Base-by-base conservation (phyloP, 2,113 vertebrate genomes). In the Corythaeola cristata region DNA sequence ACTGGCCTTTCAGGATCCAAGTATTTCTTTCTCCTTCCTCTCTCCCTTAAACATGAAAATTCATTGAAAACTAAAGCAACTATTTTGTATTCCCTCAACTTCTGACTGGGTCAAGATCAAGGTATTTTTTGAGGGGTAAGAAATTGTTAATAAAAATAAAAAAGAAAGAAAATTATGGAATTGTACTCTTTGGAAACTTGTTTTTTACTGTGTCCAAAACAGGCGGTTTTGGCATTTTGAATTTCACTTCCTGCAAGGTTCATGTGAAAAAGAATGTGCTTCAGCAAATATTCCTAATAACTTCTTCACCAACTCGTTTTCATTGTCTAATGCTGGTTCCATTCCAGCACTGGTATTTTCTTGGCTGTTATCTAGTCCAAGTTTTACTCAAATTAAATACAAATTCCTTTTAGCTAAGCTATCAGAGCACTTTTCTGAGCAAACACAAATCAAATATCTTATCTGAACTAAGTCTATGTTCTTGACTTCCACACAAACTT, bases 361-460 rank as follows among this genome's bases (percentile, higher is more conserved):
- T 41, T 86, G 73, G 71, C 85, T 77, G 58, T 93, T 88, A 85
- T 47, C 76, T 95, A 69, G 58, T 73, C 85, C 66, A 94, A 90
- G 63, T 85, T 96, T 85, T 87, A 84, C 72, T 95, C 77, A 77
- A 93, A 71, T 92, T 68, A 44, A 33, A 82, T 78, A 78, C 50
- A 91, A 96, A 96, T 75, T 93, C 83, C 68, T 95, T 90, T 88
- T 94, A 93, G 90, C 67, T 91, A 69, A 96, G 68, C 74, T 89
- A 90, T 88, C 90, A 88, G 62, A 91, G 64, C 66, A 62, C 76
- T 97, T 92, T 75, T 71, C 68, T 84, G 71, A 94, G 88, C 90
- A 96, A 96, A 94, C 81, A 95, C 67, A 81, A 92, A 85, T 83
- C 62, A 78, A 87, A 56, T 73, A 60, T 81, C 74, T 87, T 88